Evolutionary conservation across 1,140 invertebrate genomes (phyloP).

Genomic region (Pseudoatta argentina): DNA sequence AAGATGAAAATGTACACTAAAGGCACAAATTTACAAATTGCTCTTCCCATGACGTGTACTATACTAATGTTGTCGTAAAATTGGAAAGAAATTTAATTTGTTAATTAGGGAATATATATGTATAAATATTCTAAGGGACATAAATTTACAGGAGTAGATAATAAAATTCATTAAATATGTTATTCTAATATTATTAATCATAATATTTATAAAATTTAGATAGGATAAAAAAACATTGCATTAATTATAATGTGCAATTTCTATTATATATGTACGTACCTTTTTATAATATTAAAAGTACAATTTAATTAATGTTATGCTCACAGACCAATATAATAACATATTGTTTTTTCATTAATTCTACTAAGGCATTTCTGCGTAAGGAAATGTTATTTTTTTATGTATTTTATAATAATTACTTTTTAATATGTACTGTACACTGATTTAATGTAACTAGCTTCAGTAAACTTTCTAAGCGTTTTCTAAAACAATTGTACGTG

Average conservation of each 20-base stretch:
- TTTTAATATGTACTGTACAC: slow-evolving; percentile 46
- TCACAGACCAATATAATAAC: neutral
- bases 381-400: slow-evolving; percentile 68
- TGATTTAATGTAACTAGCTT: slow-evolving; percentile 53
- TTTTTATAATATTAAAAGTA: neutral
- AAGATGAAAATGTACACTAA: slow-evolving; percentile 7
- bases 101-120: too few species aligned
- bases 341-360: slow-evolving; percentile 56
- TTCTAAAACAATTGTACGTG: slow-evolving; percentile 50
- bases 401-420: slow-evolving; percentile 41
- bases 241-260: too few species aligned
- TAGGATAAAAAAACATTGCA: too few species aligned
- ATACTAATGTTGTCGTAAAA: neutral
- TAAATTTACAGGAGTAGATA: too few species aligned
- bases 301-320: slow-evolving; percentile 9
- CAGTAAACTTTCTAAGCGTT: slow-evolving; percentile 48
- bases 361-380: slow-evolving; percentile 36
- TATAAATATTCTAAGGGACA: too few species aligned
- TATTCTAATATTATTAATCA: too few species aligned
- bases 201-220: too few species aligned
- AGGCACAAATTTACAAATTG: neutral
- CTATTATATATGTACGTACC: too few species aligned
- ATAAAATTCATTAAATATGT: too few species aligned
- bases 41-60: neutral
- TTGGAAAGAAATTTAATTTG: neutral